Evolutionary conservation across 64 coral and sea anemone species (phyloP).

Genomic region (Porites australiensis): DNA sequence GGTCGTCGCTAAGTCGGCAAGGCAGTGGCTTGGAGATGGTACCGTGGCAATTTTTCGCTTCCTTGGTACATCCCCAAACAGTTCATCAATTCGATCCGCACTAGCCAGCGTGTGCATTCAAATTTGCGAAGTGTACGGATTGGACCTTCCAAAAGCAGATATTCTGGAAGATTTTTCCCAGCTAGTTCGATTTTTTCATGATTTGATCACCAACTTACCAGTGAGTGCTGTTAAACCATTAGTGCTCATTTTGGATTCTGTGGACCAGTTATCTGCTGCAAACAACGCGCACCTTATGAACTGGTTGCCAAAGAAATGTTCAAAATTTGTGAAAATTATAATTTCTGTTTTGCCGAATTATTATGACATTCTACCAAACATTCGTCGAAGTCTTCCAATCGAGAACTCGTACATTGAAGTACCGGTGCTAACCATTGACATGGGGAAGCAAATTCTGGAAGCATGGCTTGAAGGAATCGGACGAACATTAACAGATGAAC

Average conservation of each 20-base stretch:
- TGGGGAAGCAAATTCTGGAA: slow-evolving; percentile 77
- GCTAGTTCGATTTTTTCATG: slow-evolving; percentile 87
- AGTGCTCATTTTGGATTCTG: slow-evolving; percentile 78
- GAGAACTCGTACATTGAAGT: slow-evolving; percentile 75
- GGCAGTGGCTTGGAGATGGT: slow-evolving; percentile 78
- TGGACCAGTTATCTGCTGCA: slow-evolving; percentile 85
- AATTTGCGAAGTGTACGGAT: slow-evolving; percentile 76
- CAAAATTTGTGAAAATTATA: slow-evolving; percentile 71
- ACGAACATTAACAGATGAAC: slow-evolving; percentile 62
- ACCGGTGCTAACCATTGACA: slow-evolving; percentile 68
- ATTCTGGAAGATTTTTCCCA: slow-evolving; percentile 80
- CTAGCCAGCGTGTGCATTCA: slow-evolving; percentile 77
- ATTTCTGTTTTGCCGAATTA: slow-evolving; percentile 85
- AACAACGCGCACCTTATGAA: slow-evolving; percentile 97
- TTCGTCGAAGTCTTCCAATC: slow-evolving; percentile 74
- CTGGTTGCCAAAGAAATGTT: slow-evolving; percentile 77
- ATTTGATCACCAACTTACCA: slow-evolving; percentile 26
- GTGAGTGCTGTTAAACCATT: slow-evolving; percentile 56
- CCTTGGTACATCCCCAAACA: slow-evolving; percentile 86
- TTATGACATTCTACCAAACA: slow-evolving; percentile 76
- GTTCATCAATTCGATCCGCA: slow-evolving; percentile 73
- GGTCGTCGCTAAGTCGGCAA: slow-evolving; percentile 61
- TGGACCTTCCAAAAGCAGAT: slow-evolving; percentile 58
- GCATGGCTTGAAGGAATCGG: slow-evolving; percentile 76
- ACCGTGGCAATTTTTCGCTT: slow-evolving; percentile 86